phyloP scores from a whole-genome alignment of 1,140 invertebrate genomes.

The Tetraneura akinire region DNA sequence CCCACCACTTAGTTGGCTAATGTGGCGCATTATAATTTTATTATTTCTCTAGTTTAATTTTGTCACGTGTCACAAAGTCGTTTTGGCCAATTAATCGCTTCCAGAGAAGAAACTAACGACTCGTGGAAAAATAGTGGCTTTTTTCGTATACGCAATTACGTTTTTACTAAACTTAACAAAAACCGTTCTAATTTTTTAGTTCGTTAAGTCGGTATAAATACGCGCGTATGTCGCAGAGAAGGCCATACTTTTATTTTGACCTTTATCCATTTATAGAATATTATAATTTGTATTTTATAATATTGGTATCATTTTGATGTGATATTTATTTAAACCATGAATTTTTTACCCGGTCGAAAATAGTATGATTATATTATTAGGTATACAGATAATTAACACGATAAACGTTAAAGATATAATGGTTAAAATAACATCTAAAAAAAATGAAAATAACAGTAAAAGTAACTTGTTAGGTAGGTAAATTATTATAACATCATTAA shows the following conservation, averaged over 20 bases:
- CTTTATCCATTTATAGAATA: neutral
- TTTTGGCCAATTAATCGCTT: constrained; percentile 42
- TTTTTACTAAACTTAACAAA: neutral
- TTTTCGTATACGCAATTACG: neutral
- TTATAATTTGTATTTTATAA: neutral
- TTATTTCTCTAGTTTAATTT: constrained; percentile 33
- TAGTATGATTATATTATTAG: too few relatives aligned
- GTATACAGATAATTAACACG: too few relatives aligned
- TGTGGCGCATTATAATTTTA: constrained; percentile 19
- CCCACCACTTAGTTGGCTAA: neutral
- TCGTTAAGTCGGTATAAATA: neutral
- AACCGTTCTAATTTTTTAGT: neutral
- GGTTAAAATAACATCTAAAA: too few relatives aligned
- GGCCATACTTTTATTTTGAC: neutral
- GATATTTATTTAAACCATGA: too few relatives aligned
- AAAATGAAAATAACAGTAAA: too few relatives aligned
- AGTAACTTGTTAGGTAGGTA: too few relatives aligned
- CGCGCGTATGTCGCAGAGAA: too few relatives aligned
- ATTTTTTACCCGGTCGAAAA: too few relatives aligned
- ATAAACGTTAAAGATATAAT: too few relatives aligned
- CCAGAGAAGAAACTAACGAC: constrained; percentile 18
- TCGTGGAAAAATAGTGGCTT: constrained; percentile 7
- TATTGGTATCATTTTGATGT: too few relatives aligned
- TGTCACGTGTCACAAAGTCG: constrained; percentile 34
- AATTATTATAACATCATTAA: too few relatives aligned